Evolutionary conservation across 2,888 invertebrate genomes (phyloP), one percentile per base, ranked within the genome.

Genomic region (Sturmia bella): DNA sequence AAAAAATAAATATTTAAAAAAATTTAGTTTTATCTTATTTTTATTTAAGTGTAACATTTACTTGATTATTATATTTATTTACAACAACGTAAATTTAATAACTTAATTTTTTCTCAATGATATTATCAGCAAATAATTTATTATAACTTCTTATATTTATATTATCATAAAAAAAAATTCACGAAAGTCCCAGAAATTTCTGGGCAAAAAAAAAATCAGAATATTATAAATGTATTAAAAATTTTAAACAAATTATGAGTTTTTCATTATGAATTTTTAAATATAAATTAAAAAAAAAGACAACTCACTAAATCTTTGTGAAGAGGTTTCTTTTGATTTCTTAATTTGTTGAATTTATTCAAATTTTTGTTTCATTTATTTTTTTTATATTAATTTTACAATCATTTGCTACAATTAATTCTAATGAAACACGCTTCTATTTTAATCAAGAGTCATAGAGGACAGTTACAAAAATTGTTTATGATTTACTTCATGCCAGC

Each of bases 191-290:
- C 66, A 80, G n/a, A 57, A 75, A 75, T 68, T 64, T 72, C 59
- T 72, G 64, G 78, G 66, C 17, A 15, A 17, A 74, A 59, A 75
- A 73, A 80, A 84, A 73, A 74, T 85, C 54, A 87, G 86, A 87
- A 89, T 89, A 87, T 88, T 88, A 88, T 88, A 88, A 89, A 89
- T 88, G 88, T 88, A 88, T 88, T 88, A 87, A 86, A 87, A 88
- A 88, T 88, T 88, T 87, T 86, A 73, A 79, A 87, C 43, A 85
- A 84, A 86, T 76, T 88, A 88, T 88, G 88, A 88, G 89, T 88
- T 89, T 88, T 88, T 88, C 86, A 88, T 84, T 75, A 82, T 77
- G 87, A 87, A 85, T 87, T 87, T 87, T 80, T 75, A 85, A 85
- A 86, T 85, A 86, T 83, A 63, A 73, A 70, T 54, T 78, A 50